Evolutionary conservation across 2,113 vertebrate species (phyloP).

Genomic region (Pollimyrus isidori): DNA sequence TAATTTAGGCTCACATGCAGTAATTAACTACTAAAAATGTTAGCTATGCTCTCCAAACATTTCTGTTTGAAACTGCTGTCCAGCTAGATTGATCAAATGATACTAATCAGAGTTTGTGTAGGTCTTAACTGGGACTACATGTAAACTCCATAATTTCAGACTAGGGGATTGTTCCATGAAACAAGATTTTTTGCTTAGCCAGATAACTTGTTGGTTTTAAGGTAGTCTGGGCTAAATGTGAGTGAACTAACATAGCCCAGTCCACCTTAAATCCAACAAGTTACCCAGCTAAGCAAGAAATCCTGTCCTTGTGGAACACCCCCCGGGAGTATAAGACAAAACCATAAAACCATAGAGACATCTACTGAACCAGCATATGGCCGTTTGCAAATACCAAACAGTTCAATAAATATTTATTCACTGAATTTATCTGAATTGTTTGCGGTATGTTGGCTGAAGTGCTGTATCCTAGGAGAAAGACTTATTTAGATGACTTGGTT

Average conservation of each 20-base stretch:
- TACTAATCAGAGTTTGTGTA: constrained; percentile 15
- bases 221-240: neutral
- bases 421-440: neutral
- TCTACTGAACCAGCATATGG: neutral
- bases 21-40: constrained; percentile 33
- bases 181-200: neutral
- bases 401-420: neutral
- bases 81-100: constrained; percentile 42
- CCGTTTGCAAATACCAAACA: neutral
- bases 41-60: constrained; percentile 48
- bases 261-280: neutral
- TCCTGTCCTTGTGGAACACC: neutral
- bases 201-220: neutral
- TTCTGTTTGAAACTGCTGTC: constrained; percentile 47
- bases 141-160: neutral
- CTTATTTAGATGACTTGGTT: neutral
- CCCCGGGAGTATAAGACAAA: neutral
- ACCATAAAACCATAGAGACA: neutral
- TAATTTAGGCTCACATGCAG: neutral
- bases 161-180: neutral
- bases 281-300: neutral
- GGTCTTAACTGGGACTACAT: neutral
- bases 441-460: neutral
- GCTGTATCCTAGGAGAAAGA: neutral
- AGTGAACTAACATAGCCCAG: neutral